Evolutionary conservation across 2,113 vertebrate species (phyloP).

Genomic region (Pelobates fuscus): DNA sequence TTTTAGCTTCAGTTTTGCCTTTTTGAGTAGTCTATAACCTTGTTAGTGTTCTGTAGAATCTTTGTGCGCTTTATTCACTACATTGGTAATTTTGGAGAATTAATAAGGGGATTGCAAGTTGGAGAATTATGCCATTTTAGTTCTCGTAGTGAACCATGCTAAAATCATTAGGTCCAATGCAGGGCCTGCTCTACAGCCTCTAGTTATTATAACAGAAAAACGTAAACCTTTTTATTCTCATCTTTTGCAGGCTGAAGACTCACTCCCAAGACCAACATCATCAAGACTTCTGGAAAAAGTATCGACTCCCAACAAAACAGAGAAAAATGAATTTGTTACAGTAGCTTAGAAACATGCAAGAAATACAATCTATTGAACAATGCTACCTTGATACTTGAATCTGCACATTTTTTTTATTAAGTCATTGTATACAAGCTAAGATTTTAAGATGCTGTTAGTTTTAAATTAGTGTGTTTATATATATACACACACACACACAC

Average conservation of each 20-base stretch:
- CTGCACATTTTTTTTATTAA: conserved; percentile 17
- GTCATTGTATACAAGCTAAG: neutral
- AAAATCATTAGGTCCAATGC: too few relatives aligned
- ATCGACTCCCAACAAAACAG: conserved; percentile 13
- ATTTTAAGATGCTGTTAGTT: conserved; percentile 1
- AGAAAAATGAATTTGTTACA: neutral
- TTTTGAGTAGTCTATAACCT: too few relatives aligned
- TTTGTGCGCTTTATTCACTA: too few relatives aligned
- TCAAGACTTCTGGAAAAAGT: conserved; percentile 45
- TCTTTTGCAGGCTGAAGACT: conserved; percentile 26
- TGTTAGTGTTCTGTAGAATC: too few relatives aligned
- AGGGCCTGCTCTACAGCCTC: too few relatives aligned
- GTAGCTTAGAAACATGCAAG: conserved; percentile 1
- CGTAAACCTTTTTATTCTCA: neutral
- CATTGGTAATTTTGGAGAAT: too few relatives aligned
- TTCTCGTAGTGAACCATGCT: too few relatives aligned
- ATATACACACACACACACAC: conserved; percentile 5
- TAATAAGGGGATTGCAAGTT: too few relatives aligned
- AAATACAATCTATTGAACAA: neutral
- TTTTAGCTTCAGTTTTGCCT: too few relatives aligned
- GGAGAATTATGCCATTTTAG: too few relatives aligned
- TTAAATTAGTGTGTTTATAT: conserved; percentile 17
- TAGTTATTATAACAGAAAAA: too few relatives aligned
- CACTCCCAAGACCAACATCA: conserved; percentile 44
- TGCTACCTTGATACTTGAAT: conserved; percentile 49